Evolutionary conservation across 2,797 vertebrate genomes (phyloP).

Genomic region (Sparidentex hasta): DNA sequence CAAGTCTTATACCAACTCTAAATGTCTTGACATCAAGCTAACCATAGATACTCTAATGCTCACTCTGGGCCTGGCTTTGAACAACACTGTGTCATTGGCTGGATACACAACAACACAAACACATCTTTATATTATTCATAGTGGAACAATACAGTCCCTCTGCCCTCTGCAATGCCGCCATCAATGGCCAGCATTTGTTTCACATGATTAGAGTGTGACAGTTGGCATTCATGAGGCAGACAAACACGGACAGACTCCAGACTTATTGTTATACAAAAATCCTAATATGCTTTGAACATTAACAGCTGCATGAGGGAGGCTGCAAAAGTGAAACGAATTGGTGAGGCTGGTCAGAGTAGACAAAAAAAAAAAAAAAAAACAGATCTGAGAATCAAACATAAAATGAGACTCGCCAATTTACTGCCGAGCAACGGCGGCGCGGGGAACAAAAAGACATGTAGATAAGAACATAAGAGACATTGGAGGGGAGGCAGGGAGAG

Average conservation of each 20-base stretch:
- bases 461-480: constrained; percentile 61
- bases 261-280: constrained; percentile 60
- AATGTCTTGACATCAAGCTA: constrained; percentile 52
- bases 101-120: constrained; percentile 43
- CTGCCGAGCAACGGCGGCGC: constrained; percentile 19
- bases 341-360: constrained; percentile 50
- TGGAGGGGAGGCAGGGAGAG: constrained; percentile 44
- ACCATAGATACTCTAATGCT: constrained; percentile 62
- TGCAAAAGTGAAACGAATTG: constrained; percentile 54
- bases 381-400: constrained; percentile 49
- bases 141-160: constrained; percentile 51
- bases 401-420: constrained; percentile 66
- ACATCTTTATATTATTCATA: constrained; percentile 56
- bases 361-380: constrained; percentile 28
- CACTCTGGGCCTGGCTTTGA: constrained; percentile 55
- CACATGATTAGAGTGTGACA: constrained; percentile 63
- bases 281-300: constrained; percentile 60
- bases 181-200: constrained; percentile 60
- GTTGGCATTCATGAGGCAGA: constrained; percentile 54
- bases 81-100: constrained; percentile 10
- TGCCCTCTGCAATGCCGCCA: constrained; percentile 51
- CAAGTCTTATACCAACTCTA: constrained; percentile 39
- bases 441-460: constrained; percentile 42
- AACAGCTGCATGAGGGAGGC: constrained; percentile 47
- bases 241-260: constrained; percentile 46